Percentiles rank a stretch among this genome's conserved stretches.
Conservation (phyloP, 2,888 invertebrate species). For the Cecidostiba fungosa region DNA sequence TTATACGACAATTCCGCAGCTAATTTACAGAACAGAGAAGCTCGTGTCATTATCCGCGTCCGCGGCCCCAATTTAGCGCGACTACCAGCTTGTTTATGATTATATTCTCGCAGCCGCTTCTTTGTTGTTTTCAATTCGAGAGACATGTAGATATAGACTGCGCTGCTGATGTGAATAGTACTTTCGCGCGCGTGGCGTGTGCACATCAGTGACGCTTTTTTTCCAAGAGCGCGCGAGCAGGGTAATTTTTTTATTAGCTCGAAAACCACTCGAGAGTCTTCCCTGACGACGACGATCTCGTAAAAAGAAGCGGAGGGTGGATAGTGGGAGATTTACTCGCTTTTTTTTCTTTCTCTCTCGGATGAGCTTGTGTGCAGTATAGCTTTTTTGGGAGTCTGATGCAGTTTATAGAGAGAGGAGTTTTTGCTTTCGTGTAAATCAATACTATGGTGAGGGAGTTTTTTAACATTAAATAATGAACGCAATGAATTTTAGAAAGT, state of each 20-base stretch:
- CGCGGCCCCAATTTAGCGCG: slow-evolving; percentile 37
- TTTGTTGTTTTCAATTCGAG: slow-evolving; percentile 27
- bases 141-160: neutral
- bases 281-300: slow-evolving; percentile 67
- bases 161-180: slow-evolving; percentile 12
- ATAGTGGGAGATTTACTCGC: neutral
- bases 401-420: too few relatives aligned
- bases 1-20: too few relatives aligned
- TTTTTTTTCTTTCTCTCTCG: neutral
- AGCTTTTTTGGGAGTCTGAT: too few relatives aligned
- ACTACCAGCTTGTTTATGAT: slow-evolving; percentile 28
- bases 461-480: too few relatives aligned
- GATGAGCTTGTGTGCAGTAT: too few relatives aligned
- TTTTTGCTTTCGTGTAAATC: too few relatives aligned
- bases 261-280: slow-evolving; percentile 77
- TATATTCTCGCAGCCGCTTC: slow-evolving; percentile 38
- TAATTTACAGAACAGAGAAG: neutral
- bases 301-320: slow-evolving; percentile 66
- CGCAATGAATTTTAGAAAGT: too few relatives aligned
- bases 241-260: slow-evolving; percentile 78
- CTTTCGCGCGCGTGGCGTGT: neutral
- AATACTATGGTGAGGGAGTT: too few relatives aligned
- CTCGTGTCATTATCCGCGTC: slow-evolving; percentile 36
- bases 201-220: slow-evolving; percentile 19
- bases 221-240: slow-evolving; percentile 62